Conservation (phyloP, 2,113 vertebrate genomes). For the Glaucidium brasilianum region DNA sequence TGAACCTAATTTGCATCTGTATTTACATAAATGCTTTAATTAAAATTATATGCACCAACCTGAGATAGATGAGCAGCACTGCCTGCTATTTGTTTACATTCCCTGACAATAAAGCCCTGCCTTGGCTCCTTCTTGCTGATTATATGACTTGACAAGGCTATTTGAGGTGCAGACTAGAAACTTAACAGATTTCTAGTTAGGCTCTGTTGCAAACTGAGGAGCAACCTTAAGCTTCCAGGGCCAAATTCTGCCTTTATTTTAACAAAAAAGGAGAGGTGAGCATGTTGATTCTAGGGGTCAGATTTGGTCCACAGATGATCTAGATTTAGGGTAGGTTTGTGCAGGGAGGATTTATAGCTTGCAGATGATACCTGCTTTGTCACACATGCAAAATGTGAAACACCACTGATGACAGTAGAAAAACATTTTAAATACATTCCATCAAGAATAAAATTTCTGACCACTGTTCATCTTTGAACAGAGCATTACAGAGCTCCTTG, state of each 20-base stretch:
- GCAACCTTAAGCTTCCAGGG: neutral
- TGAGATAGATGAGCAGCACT: constrained; percentile 1
- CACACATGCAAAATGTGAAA: neutral
- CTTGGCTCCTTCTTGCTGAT: neutral
- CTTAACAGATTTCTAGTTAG: neutral
- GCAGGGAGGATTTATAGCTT: neutral
- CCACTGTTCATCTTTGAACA: neutral
- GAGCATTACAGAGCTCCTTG: neutral
- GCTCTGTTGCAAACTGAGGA: neutral
- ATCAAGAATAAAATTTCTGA: neutral
- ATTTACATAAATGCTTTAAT: constrained; percentile 65
- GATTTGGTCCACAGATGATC: fast-evolving
- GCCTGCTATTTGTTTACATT: constrained; percentile 23
- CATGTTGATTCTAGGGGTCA: neutral
- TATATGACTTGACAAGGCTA: neutral
- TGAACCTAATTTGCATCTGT: constrained; percentile 48
- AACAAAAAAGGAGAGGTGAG: neutral
- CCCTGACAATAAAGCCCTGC: neutral
- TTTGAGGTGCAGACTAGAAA: neutral
- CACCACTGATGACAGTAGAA: neutral
- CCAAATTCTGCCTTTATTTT: neutral
- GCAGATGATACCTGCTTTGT: neutral
- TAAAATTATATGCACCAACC: constrained; percentile 29
- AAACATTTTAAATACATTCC: neutral
- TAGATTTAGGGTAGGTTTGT: neutral